Evolutionary conservation across 2,888 invertebrate genomes (phyloP).

Genomic region (Nineta flava): DNA sequence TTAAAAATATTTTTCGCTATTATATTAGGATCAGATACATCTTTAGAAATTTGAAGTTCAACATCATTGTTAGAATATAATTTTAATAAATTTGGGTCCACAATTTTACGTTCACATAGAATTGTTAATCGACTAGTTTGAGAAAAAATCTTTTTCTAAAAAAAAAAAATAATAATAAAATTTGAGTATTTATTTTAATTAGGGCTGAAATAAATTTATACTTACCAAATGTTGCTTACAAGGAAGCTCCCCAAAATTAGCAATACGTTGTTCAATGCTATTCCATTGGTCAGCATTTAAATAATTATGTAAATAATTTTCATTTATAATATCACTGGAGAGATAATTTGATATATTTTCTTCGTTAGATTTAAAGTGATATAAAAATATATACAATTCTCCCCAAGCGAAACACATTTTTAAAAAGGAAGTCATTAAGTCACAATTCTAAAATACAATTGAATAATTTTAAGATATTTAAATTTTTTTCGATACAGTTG

Average conservation of each 20-base stretch:
- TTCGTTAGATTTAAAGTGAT: constrained; percentile 17
- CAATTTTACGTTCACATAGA: no score
- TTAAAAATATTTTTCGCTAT: no score
- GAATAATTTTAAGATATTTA: background rate
- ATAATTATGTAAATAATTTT: constrained; percentile 13
- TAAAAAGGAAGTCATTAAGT: constrained; percentile 14
- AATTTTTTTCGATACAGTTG: no score
- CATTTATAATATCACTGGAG: background rate
- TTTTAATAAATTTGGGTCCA: no score
- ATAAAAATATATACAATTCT: constrained; percentile 15
- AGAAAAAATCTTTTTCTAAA: no score
- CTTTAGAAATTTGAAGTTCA: no score
- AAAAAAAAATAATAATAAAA: no score
- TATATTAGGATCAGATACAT: no score
- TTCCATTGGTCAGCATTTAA: constrained; percentile 16
- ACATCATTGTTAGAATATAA: no score
- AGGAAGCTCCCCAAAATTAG: constrained; percentile 13
- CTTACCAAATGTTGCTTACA: constrained; percentile 18
- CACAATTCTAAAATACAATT: constrained; percentile 11
- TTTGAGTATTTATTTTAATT: no score
- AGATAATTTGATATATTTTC: background rate
- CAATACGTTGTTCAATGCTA: constrained; percentile 15
- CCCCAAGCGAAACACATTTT: constrained; percentile 18
- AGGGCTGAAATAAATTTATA: no score
- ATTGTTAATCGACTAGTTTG: no score